These are phyloP conservation scores for Erynnis tages DNA, from an alignment of 2,888 invertebrate species.

Conservation along the genomic window DNA sequence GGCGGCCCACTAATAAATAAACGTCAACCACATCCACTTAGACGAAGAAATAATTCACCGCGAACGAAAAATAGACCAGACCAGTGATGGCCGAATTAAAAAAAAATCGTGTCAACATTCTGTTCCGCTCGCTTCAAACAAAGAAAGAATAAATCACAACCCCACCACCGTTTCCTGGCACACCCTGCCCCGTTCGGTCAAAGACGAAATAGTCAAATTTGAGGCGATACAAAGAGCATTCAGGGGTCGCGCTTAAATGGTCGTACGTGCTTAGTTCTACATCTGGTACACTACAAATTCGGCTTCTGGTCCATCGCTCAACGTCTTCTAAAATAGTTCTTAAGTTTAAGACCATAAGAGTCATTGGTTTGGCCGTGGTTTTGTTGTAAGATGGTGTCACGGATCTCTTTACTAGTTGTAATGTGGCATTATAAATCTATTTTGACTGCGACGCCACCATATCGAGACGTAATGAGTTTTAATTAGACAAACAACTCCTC, in stretches of 20 bases:
- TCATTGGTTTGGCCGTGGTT: not conserved
- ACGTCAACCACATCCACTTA: conserved; percentile 26
- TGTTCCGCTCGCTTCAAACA: conserved; percentile 64
- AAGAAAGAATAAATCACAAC: conserved; percentile 76
- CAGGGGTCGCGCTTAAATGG: conserved; percentile 40
- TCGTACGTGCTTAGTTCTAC: conserved; percentile 38
- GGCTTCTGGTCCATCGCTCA: conserved; percentile 9
- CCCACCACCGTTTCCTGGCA: conserved; percentile 44
- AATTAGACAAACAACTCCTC: conserved; percentile 52
- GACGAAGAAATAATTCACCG: conserved; percentile 38
- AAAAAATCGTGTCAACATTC: conserved; percentile 66
- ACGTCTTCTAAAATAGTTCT: conserved; percentile 17
- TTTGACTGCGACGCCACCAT: conserved; percentile 40
- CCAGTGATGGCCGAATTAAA: conserved; percentile 36
- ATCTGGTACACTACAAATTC: conserved; percentile 39
- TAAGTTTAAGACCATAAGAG: conserved; percentile 12
- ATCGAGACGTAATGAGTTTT: conserved; percentile 54
- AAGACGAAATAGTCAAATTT: conserved; percentile 40
- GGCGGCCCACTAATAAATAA: conserved; percentile 25
- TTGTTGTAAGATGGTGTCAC: conserved; percentile 3
- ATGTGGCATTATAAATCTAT: conserved; percentile 39
- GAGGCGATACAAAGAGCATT: conserved; percentile 60
- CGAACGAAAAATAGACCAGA: conserved; percentile 36
- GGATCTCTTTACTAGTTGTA: conserved; percentile 32
- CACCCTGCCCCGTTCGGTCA: conserved; percentile 43